These are phyloP conservation scores for Nudaria mundana DNA, from an alignment of 2,888 invertebrate genomes.

Conservation along the genomic window DNA sequence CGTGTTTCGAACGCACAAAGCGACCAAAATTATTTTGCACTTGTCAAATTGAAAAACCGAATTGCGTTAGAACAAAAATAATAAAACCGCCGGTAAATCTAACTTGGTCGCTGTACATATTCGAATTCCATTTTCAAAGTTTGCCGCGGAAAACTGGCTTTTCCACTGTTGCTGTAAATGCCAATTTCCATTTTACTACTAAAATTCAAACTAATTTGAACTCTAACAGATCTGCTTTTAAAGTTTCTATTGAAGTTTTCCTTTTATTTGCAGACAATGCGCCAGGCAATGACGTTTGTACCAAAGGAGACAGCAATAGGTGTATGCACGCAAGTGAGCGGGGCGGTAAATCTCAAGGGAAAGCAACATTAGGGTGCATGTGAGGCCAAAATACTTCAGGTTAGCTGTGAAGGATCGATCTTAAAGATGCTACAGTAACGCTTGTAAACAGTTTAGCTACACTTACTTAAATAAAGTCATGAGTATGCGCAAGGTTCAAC, in stretches of 20 bases:
- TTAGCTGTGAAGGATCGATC: conserved; percentile 71
- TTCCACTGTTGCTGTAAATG: conserved; percentile 75
- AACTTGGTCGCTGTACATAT: conserved; percentile 48
- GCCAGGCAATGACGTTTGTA: conserved; percentile 79
- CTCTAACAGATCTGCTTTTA: conserved; percentile 34
- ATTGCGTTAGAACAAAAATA: conserved; percentile 36
- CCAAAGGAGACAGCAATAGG: conserved; percentile 45
- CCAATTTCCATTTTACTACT: conserved; percentile 70
- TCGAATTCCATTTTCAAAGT: conserved; percentile 70
- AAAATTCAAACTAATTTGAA: conserved; percentile 32
- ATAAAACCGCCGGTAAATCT: conserved; percentile 31
- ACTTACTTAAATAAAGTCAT: too few relatives aligned
- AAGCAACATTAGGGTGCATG: conserved; percentile 68
- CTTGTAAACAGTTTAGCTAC: too few relatives aligned
- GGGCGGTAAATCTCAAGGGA: conserved; percentile 46
- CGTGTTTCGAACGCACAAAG: conserved; percentile 56
- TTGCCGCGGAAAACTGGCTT: conserved; percentile 77
- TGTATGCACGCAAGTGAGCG: conserved; percentile 47
- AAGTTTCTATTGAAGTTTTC: conserved; percentile 38
- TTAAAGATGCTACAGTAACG: conserved; percentile 54
- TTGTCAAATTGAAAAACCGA: conserved; percentile 25
- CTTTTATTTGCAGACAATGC: conserved; percentile 62
- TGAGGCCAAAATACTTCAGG: conserved; percentile 53
- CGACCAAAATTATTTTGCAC: conserved; percentile 42
- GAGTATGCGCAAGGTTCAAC: too few relatives aligned